These are phyloP conservation scores for Acrossocheilus wenchowensis DNA, from an alignment of 2,797 vertebrate species.

Conservation along the genomic window DNA sequence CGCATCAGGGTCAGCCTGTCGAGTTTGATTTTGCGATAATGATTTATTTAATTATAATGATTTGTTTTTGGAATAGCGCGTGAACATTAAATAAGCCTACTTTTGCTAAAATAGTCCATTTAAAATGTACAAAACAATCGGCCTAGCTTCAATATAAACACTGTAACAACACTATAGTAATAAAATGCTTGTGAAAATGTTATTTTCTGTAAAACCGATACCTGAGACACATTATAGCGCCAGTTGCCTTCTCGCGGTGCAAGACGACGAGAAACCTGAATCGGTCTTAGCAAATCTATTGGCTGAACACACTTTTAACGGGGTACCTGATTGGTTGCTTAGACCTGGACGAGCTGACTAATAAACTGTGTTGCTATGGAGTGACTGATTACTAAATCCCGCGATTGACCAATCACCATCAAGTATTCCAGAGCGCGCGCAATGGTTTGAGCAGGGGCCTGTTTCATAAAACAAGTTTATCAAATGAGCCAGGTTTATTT, in stretches of 20 bases:
- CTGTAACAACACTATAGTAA: neutral
- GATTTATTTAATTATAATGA: too few relatives aligned
- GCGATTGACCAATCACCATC: neutral
- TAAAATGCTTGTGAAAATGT: neutral
- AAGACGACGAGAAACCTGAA: neutral
- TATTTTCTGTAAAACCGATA: neutral
- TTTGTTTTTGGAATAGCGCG: too few relatives aligned
- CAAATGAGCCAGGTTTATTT: too few relatives aligned
- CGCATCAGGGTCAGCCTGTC: too few relatives aligned
- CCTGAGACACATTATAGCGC: neutral
- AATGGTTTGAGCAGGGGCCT: too few relatives aligned
- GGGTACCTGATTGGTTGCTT: neutral
- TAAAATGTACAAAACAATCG: neutral
- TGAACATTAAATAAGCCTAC: too few relatives aligned
- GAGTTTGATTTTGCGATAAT: neutral
- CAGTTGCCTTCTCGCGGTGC: neutral
- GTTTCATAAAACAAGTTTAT: too few relatives aligned
- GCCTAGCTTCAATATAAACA: neutral
- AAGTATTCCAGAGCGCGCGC: neutral
- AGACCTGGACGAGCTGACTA: neutral
- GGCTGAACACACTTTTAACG: neutral
- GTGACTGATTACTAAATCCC: neutral
- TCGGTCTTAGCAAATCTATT: neutral
- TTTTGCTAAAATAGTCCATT: neutral
- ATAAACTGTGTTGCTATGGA: neutral